Evolutionary conservation across 1,140 invertebrate genomes (phyloP), one percentile per base, ranked within the genome.

Genomic region (Melitaea cinxia): DNA sequence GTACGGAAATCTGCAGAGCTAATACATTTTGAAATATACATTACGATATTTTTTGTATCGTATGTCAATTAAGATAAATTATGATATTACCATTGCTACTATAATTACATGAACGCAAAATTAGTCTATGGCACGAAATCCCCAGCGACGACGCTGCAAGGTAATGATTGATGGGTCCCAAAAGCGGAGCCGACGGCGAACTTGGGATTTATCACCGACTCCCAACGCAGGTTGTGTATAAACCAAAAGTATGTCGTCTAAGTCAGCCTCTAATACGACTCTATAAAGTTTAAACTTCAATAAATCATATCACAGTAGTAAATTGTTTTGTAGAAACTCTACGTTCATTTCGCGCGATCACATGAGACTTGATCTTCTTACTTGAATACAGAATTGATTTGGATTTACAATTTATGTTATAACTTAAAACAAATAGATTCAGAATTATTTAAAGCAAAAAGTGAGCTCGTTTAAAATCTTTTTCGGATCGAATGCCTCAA

Each of bases 161-260:
- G 59, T 55, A 77, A 85, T 90, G 85, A 90, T 87, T 82, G 85
- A 90, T 90, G 73, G 81, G 66, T 81, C 80, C 82, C 84, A 72
- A 87, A 88, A 82, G 79, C 72, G 63, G 75, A 72, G 78, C 85
- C 80, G 78, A 74, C 87, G 82, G 87, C 85, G 66, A 80, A 73
- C 77, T 70, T 69, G 68, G 76, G 82, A 89, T 89, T 87, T 89
- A 88, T 88, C 76, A 80, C 71, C 78, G 76, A 73, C 78, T 79
- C 74, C 72, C 72, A 55, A 56, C 70, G 59, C 67, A 64, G 80
- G 72, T 74, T 49, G 17, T 17, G 49, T 21, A 28, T 33, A 59
- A n/a, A 15, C 5, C n/a, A 45, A 15, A 42, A 57, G 10, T 30
- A 7, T 39, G 15, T 50, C 39, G 37, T 37, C 63, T 33, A 21